Evolutionary conservation across 2,797 vertebrate genomes (phyloP), one percentile per base, ranked within the genome.

Genomic region (Phaenicophaeus curvirostris): DNA sequence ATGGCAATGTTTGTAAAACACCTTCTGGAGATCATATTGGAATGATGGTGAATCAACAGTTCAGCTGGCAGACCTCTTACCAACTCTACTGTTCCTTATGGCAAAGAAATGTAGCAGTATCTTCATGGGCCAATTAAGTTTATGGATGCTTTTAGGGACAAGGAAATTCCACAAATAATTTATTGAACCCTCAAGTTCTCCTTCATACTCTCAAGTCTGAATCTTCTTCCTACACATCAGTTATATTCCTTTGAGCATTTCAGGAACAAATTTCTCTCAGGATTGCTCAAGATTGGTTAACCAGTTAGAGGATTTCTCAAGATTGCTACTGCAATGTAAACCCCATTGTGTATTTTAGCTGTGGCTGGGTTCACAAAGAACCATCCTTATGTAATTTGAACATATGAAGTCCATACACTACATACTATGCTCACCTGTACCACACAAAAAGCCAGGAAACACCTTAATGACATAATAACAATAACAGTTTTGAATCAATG

Each of bases 21-120:
- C 50, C 41, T 87, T 46, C 61, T 81, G 79, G n/a, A 69, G 74
- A 63, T 89, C 69, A 39, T 11, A n/a, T 4, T 41, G 63, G 73
- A 50, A 31, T 46, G 48, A 63, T 6, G 28, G 33, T 55, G 62
- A 53, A 83, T 44, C 44, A 81, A 33, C 42, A 58, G 35, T 68
- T 82, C 21, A 87, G 51, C 57, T 37, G 15, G 89, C 6, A 54
- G 50, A 62, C 18, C 31, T 53, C 17, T 27, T 50, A 6, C 42
- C 41, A 72, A 72, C 58, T 61, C 35, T 72, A 7, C 9, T 73
- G n/a, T 31, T 79, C 41, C 35, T 93, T 62, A 53, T 0, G 2
- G n/a, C 23, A 66, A 65, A 0, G 8, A 66, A 27, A 30, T 1
- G 1, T 3, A 37, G 31, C 21, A n/a, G 20, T 13, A 42, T 28